Evolutionary conservation across 2,888 invertebrate species (phyloP), one percentile per base, ranked within the genome.

Genomic region (Dryobotodes eremita): DNA sequence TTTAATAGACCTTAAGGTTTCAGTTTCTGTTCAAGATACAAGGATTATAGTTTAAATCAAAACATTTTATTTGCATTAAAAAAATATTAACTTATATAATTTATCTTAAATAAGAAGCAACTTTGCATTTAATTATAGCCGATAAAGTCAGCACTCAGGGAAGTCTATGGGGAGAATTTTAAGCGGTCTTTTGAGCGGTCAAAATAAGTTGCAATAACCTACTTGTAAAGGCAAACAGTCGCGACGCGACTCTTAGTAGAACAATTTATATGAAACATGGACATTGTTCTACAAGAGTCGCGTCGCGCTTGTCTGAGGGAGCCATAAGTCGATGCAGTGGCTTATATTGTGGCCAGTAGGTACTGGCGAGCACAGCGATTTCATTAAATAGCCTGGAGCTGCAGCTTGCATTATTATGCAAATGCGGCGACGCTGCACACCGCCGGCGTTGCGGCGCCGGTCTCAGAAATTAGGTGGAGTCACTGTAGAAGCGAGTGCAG

Each of bases 361-460:
- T 79, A 87, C 81, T 82, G 83, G 61, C 50, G 50, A 68, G 59
- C 83, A 69, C 89, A 91, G 93, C 90, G 90, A 93, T 92, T 94
- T 94, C 93, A 94, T 94, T 92, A 95, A 95, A 93, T 94, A 91
- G 90, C 91, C 88, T 85, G 87, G 84, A 79, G 89, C 88, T 91
- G 92, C 92, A 90, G 88, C 83, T 88, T 90, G 92, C 92, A 93
- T 94, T 94, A 93, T 95, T 93, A 95, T 95, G 95, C 91, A 94
- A 95, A 95, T 93, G 87, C 89, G 89, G 88, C 91, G 89, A 80
- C 86, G 87, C 85, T 65, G 66, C 36, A 36, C 36, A 71, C 82
- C 68, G 82, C 64, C 89, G 90, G 88, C 91, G 88, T 77, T 86
- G 87, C 83, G 91, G 85, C 92, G 91, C 91, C 91, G 86, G 78